These are phyloP conservation scores for Podargus strigoides DNA, from an alignment of 2,797 vertebrate species.

Conservation along the genomic window DNA sequence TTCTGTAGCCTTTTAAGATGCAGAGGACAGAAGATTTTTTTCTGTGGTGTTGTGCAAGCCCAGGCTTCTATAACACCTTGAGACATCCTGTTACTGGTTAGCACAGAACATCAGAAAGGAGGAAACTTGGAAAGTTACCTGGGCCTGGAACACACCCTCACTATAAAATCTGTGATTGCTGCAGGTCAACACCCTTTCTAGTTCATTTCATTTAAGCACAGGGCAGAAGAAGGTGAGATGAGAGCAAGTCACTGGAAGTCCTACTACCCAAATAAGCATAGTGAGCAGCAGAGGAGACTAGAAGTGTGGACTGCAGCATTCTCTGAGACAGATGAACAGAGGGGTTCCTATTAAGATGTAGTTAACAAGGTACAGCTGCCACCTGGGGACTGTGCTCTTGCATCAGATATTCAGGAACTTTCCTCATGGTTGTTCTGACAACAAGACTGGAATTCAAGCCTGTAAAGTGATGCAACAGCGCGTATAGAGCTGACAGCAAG, in stretches of 20 bases:
- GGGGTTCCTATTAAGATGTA: background rate
- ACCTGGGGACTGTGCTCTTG: background rate
- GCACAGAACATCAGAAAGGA: background rate
- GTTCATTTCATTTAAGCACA: background rate
- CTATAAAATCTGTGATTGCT: background rate
- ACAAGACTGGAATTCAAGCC: background rate
- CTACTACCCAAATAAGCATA: background rate
- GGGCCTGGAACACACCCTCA: background rate
- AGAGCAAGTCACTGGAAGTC: background rate
- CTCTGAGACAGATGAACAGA: background rate
- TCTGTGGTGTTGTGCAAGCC: background rate
- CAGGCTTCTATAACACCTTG: background rate
- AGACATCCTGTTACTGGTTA: background rate
- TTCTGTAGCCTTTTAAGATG: background rate
- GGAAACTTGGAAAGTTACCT: background rate
- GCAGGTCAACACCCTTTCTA: background rate
- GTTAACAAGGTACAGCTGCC: background rate
- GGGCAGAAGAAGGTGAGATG: background rate
- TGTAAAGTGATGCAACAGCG: conserved; percentile 51
- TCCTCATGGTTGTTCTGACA: conserved; percentile 38
- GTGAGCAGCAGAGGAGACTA: background rate
- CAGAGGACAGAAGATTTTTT: background rate
- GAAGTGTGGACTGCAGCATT: background rate
- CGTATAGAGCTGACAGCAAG: background rate
- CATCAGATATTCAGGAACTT: conserved; percentile 45